A percentile compares a stretch with the other conserved stretches of the same genome.
Conservation (phyloP, 2,113 vertebrate species). For the Australoheros scitulus region DNA sequence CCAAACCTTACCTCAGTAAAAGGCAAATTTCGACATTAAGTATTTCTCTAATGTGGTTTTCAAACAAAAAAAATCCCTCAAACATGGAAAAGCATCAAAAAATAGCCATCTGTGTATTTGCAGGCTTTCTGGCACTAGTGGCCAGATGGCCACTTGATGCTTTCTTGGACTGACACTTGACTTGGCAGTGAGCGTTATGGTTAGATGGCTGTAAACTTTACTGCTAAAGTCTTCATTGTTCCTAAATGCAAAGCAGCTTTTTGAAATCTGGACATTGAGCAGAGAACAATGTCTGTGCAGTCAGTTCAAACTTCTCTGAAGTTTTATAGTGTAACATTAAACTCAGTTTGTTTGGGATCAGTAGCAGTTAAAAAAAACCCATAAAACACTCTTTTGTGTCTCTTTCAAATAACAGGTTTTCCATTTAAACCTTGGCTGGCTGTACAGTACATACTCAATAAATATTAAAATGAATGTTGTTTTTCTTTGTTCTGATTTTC, state of each 20-base stretch:
- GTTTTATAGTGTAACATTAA: neutral
- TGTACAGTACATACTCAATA: neutral
- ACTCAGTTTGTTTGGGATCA: neutral
- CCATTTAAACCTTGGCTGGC: neutral
- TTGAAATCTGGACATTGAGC: conserved; percentile 10
- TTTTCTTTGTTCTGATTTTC: neutral
- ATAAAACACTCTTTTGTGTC: neutral
- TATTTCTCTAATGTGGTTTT: neutral
- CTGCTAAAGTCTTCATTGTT: conserved; percentile 44
- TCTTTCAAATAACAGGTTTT: neutral
- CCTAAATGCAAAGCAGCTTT: conserved; percentile 27
- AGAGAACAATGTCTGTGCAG: neutral
- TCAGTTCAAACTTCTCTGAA: neutral
- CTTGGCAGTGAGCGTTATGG: conserved; percentile 27
- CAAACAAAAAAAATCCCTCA: neutral
- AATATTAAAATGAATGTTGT: neutral
- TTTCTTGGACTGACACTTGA: conserved; percentile 50
- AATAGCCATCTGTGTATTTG: conserved; percentile 40
- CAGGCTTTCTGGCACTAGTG: conserved; percentile 8
- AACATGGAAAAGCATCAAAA: conserved; percentile 14
- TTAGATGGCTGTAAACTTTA: neutral
- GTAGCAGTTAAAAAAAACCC: neutral
- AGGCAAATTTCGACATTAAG: neutral
- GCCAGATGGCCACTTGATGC: conserved; percentile 56
- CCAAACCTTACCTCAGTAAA: neutral